Evolutionary conservation across 2,113 vertebrate species (phyloP).

Genomic region (Petaurus breviceps): DNA sequence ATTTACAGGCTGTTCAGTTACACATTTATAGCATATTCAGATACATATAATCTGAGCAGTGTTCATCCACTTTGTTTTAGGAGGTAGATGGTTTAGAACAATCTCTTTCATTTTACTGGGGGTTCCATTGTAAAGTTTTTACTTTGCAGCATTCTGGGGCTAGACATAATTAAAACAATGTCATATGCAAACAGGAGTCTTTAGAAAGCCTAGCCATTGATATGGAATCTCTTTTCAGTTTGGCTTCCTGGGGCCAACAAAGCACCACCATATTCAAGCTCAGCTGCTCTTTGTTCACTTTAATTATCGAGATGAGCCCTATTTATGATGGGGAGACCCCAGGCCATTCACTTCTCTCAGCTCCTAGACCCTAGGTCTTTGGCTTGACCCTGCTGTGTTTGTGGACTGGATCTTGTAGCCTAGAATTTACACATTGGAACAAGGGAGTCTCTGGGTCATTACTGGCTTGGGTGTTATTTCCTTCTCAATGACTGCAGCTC

Average conservation of each 20-base stretch:
- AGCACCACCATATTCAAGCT: background rate
- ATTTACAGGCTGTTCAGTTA: background rate
- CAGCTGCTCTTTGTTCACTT: background rate
- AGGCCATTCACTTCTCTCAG: background rate
- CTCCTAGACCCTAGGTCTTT: background rate
- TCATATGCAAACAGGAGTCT: background rate
- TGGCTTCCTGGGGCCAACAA: background rate
- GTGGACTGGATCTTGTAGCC: background rate
- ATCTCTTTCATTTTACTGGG: background rate
- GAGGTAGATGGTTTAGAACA: background rate
- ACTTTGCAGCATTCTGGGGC: background rate
- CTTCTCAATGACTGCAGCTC: conserved; percentile 84
- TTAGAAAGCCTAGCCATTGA: background rate
- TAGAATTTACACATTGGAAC: background rate
- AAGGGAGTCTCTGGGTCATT: conserved; percentile 14
- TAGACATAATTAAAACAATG: too few relatives aligned
- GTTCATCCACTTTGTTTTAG: background rate
- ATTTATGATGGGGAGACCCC: background rate
- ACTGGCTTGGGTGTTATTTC: conserved; percentile 59
- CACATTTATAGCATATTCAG: too few relatives aligned
- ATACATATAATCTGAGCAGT: background rate
- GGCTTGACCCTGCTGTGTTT: background rate
- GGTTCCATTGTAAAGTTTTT: background rate
- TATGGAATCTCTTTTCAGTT: background rate
- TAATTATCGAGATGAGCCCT: background rate